Conservation (phyloP, 2,113 vertebrate species). For the Polyodon spathula region DNA sequence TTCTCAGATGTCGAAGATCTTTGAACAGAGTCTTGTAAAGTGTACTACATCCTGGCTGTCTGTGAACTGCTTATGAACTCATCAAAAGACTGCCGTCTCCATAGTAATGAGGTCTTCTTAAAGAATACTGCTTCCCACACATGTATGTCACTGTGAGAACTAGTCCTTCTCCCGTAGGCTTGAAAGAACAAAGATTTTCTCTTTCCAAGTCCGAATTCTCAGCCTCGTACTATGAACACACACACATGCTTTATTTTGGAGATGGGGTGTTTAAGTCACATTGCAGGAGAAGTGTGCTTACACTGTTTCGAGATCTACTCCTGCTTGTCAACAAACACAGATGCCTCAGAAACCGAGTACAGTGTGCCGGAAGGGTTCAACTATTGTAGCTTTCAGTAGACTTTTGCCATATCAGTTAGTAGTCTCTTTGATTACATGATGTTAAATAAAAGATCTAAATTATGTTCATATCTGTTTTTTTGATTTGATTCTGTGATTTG, state of each 20-base stretch:
- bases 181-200: constrained; percentile 45
- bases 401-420: no score
- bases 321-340: no score
- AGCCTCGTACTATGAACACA: constrained; percentile 19
- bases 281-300: no score
- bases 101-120: constrained; percentile 70
- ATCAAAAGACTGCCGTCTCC: constrained; percentile 77
- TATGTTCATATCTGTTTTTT: no score
- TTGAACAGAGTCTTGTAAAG: constrained; percentile 96
- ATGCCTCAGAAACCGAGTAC: no score
- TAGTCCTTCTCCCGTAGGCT: constrained; percentile 55
- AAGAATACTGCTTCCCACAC: constrained; percentile 56
- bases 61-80: constrained; percentile 92
- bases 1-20: constrained; percentile 98
- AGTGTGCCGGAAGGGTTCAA: no score
- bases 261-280: no score
- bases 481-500: no score
- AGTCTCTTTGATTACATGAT: no score
- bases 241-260: constrained; percentile 4
- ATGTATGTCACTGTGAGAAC: constrained; percentile 50
- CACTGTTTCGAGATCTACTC: no score
- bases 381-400: no score
- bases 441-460: no score
- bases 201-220: constrained; percentile 25
- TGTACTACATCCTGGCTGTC: constrained; percentile 80